A percentile compares a stretch with the other conserved stretches of the same genome.
Conservation (phyloP, 2,797 vertebrate species). For the Trichosurus vulpecula region DNA sequence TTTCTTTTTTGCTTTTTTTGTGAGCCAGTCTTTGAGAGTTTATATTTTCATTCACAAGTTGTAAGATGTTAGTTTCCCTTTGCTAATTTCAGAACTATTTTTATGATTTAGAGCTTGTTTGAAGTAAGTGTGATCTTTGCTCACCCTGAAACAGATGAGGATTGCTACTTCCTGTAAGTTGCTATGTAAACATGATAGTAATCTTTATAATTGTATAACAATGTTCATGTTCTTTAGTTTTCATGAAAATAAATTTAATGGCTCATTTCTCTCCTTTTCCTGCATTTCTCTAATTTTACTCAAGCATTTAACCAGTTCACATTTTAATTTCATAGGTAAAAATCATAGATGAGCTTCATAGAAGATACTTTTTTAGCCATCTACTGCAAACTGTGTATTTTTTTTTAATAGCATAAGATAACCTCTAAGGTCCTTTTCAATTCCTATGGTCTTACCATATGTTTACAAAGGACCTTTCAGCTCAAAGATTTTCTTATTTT, state of each 20-base stretch:
- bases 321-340: background rate
- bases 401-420: background rate
- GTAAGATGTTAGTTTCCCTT: conserved; percentile 72
- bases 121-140: conserved; percentile 95
- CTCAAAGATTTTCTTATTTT: background rate
- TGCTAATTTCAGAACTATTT: conserved; percentile 69
- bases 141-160: conserved; percentile 92
- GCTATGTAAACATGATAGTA: conserved; percentile 74
- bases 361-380: background rate
- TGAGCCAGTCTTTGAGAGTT: conserved; percentile 62
- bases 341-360: background rate
- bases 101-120: conserved; percentile 89
- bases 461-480: background rate
- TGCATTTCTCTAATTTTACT: background rate
- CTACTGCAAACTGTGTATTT: background rate
- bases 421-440: background rate
- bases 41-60: conserved; percentile 71
- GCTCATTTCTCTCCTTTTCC: conserved; percentile 51
- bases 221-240: conserved; percentile 74
- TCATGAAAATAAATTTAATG: conserved; percentile 57
- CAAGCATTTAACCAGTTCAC: background rate
- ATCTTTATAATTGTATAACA: conserved; percentile 77
- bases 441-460: background rate
- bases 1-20: conserved; percentile 65
- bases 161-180: conserved; percentile 98